Evolutionary conservation across 2,797 vertebrate species (phyloP).

Genomic region (Chelon labrosus): DNA sequence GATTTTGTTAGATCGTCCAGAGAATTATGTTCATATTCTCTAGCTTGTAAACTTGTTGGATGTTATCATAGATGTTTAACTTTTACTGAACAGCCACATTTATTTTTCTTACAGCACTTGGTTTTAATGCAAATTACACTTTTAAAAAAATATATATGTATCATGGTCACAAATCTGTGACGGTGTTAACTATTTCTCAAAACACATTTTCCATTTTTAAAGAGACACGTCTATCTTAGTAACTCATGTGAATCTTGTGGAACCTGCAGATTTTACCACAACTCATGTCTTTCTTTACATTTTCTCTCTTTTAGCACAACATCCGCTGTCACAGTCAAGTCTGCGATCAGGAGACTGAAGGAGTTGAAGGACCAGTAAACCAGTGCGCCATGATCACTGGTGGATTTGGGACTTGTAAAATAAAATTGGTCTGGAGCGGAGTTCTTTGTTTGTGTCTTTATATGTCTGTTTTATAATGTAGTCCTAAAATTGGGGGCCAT

Average conservation of each 20-base stretch:
- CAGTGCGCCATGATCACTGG: conserved; percentile 54
- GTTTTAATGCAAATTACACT: not conserved
- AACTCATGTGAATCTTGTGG: not conserved
- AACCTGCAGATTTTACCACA: not conserved
- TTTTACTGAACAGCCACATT: too few relatives aligned
- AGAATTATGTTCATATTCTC: too few relatives aligned
- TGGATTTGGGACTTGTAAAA: conserved; percentile 79
- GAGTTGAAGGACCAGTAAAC: conserved; percentile 98
- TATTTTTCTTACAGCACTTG: not conserved
- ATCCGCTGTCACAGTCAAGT: conserved; percentile 98
- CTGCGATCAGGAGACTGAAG: conserved; percentile 98
- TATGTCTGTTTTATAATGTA: not conserved
- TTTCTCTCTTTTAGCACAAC: conserved; percentile 89
- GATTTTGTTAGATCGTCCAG: too few relatives aligned
- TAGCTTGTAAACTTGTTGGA: not conserved
- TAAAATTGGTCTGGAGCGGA: conserved; percentile 79
- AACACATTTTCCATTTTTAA: too few relatives aligned
- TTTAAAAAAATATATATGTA: too few relatives aligned
- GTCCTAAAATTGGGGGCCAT: not conserved
- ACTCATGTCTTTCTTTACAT: not conserved
- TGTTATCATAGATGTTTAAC: not conserved
- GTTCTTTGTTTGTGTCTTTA: conserved; percentile 1
- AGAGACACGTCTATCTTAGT: not conserved
- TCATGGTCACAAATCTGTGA: too few relatives aligned
- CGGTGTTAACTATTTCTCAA: too few relatives aligned